Evolutionary conservation across 2,888 invertebrate genomes (phyloP), one percentile per base, ranked within the genome.

Genomic region (Eristalis pertinax): DNA sequence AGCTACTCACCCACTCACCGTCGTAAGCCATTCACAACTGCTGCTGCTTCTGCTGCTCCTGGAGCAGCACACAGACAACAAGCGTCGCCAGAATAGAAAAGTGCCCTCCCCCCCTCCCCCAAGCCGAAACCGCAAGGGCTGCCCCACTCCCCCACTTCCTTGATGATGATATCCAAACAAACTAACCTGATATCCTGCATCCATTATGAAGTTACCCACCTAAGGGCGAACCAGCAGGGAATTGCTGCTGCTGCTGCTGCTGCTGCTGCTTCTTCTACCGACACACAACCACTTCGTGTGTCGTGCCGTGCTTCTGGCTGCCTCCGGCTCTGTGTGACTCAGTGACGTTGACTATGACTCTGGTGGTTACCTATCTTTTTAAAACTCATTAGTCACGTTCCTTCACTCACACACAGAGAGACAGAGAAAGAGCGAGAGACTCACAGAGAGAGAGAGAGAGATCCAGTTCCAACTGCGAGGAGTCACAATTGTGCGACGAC

Each of bases 371-470:
- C 78, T 86, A 67, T 78, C 67, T 62, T 79, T 82, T 68, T 83
- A 86, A 86, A 86, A 83, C 83, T 86, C 86, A 86, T 86, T 86
- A 83, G 86, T 83, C 86, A 86, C 86, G 86, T 86, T 65, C 68
- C 58, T 64, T 74, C 41, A 74, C 60, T 19, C 50, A 19, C 74
- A 15, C 62, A 24, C 11, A 1, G 8, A 32, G 8, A 8, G 1
- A 22, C 68, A 13, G 35, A 70, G 22, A 29, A 22, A 77, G 60
- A 58, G 75, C 43, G 4, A 10, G 69, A 73, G 22, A 1, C 26
- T 26, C 26, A 4, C 26, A 26, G 62, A 15, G 60, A 64, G 58
- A 76, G 41, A 35, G 64, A 56, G 60, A 22, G 19, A 38, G 24
- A 58, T 2, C 15, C 26, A 26, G 4, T 5, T 15, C 26, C 32